Conservation (phyloP, 2,113 vertebrate genomes). For the Xiphias gladius region DNA sequence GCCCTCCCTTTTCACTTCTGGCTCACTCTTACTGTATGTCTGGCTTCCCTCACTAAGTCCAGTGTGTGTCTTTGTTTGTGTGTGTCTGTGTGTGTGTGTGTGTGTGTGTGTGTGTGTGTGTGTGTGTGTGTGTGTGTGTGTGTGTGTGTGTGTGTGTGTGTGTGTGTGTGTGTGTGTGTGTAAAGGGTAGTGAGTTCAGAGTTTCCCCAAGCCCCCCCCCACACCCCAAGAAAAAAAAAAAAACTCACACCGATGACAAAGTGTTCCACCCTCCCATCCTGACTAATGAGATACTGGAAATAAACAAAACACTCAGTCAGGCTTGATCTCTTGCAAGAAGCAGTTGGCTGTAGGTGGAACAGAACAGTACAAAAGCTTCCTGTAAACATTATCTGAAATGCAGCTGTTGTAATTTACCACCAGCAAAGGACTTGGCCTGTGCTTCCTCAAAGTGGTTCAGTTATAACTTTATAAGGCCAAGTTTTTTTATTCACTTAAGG, state of each 20-base stretch:
- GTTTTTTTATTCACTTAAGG: slow-evolving; percentile 37
- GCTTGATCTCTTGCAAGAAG: slow-evolving; percentile 54
- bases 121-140: slow-evolving; percentile 31
- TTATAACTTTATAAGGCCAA: slow-evolving; percentile 68
- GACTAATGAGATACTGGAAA: slow-evolving; percentile 72
- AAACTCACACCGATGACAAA: slow-evolving; percentile 53
- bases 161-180: slow-evolving; percentile 34
- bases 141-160: too few relatives aligned
- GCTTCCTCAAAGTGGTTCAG: background rate
- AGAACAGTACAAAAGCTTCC: slow-evolving; percentile 61
- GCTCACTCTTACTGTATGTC: slow-evolving; percentile 55
- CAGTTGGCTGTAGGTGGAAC: slow-evolving; percentile 57
- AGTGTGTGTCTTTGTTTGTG: slow-evolving; percentile 47
- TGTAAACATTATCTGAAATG: slow-evolving; percentile 71
- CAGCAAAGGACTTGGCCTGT: slow-evolving; percentile 42
- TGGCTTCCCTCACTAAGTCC: slow-evolving; percentile 71
- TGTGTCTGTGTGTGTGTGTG: slow-evolving; percentile 42
- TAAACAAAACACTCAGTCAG: slow-evolving; percentile 63
- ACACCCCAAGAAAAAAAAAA: too few relatives aligned
- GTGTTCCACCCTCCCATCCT: slow-evolving; percentile 56
- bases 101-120: slow-evolving; percentile 33
- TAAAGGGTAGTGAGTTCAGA: slow-evolving; percentile 72
- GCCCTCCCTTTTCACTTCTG: slow-evolving; percentile 48
- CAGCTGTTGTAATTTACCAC: slow-evolving; percentile 71
- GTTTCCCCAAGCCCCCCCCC: slow-evolving; percentile 45